A percentile compares a stretch with the other conserved stretches of the same genome.
Evolutionary conservation across 2,113 vertebrate genomes (phyloP).

Genomic region (Sceloporus tristichus): DNA sequence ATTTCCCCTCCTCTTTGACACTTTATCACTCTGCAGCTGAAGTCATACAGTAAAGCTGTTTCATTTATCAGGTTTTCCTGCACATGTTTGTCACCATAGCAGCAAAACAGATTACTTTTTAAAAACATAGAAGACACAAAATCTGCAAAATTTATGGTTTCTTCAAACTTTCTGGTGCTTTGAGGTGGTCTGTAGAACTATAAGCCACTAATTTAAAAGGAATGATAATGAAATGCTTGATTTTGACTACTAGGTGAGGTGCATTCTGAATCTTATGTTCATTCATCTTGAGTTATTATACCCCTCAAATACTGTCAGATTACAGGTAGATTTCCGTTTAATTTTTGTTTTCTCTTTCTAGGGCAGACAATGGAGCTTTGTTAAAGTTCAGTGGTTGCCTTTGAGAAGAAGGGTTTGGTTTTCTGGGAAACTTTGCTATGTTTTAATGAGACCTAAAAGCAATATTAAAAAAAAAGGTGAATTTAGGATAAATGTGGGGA

Average conservation of each 20-base stretch:
- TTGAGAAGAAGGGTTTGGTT: constrained; percentile 36
- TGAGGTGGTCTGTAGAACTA: constrained; percentile 21
- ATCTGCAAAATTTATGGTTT: constrained; percentile 4
- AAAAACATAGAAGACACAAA: constrained; percentile 46
- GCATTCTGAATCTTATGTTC: neutral
- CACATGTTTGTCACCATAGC: constrained; percentile 50
- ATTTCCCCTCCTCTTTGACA: constrained; percentile 43
- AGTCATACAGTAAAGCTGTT: constrained; percentile 41
- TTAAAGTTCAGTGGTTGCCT: constrained; percentile 12
- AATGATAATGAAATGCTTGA: constrained; percentile 16
- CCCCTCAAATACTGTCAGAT: neutral
- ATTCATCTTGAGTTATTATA: constrained; percentile 6
- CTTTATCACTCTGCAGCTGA: constrained; percentile 38
- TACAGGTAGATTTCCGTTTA: neutral
- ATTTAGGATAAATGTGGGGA: neutral
- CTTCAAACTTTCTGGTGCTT: constrained; percentile 24
- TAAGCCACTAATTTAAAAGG: constrained; percentile 19
- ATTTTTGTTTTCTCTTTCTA: neutral
- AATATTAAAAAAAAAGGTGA: neutral
- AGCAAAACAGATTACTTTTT: constrained; percentile 52
- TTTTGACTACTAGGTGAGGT: neutral
- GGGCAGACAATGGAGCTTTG: neutral
- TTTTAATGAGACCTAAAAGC: neutral
- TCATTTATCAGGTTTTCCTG: constrained; percentile 33
- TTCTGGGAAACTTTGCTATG: constrained; percentile 14